phyloP scores from a whole-genome alignment of 2,113 vertebrate species.

The Heloderma charlesbogerti region DNA sequence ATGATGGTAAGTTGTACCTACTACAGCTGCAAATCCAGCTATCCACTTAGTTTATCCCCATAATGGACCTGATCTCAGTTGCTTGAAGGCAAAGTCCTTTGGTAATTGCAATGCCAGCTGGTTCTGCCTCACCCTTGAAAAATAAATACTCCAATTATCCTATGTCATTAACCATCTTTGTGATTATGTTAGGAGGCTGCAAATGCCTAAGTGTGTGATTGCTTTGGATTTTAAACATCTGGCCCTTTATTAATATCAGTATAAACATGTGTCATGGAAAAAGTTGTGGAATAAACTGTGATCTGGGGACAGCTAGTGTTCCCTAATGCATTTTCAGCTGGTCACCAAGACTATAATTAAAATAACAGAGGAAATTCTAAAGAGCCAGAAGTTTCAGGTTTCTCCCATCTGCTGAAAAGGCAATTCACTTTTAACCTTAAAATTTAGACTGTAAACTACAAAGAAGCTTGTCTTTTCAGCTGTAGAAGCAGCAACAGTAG shows the following conservation, averaged over 20 bases:
- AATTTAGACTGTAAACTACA: not conserved
- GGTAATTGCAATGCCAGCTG: not conserved
- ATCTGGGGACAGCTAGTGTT: not conserved
- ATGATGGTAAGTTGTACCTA: not conserved
- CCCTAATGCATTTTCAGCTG: not conserved
- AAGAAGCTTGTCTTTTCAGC: not conserved
- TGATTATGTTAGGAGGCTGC: not conserved
- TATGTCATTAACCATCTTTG: not conserved
- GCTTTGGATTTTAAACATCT: slow-evolving; percentile 20
- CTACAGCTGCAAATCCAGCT: not conserved
- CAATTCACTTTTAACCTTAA: not conserved
- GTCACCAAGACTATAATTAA: not conserved
- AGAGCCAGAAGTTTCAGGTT: not conserved
- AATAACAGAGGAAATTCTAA: not conserved
- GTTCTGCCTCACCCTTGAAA: slow-evolving; percentile 3
- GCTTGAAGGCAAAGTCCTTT: not conserved
- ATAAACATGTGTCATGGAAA: slow-evolving; percentile 9
- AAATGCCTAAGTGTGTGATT: slow-evolving; percentile 9
- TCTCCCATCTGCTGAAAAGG: not conserved
- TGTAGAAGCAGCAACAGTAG: not conserved
- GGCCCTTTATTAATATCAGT: not conserved
- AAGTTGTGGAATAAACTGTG: not conserved
- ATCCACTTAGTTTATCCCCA: not conserved
- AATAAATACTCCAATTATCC: slow-evolving; percentile 15
- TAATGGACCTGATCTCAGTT: not conserved